Percentiles rank a stretch among this genome's conserved stretches.
Conservation (phyloP, 1,140 invertebrate genomes). For the Brachionus manjavacas region DNA sequence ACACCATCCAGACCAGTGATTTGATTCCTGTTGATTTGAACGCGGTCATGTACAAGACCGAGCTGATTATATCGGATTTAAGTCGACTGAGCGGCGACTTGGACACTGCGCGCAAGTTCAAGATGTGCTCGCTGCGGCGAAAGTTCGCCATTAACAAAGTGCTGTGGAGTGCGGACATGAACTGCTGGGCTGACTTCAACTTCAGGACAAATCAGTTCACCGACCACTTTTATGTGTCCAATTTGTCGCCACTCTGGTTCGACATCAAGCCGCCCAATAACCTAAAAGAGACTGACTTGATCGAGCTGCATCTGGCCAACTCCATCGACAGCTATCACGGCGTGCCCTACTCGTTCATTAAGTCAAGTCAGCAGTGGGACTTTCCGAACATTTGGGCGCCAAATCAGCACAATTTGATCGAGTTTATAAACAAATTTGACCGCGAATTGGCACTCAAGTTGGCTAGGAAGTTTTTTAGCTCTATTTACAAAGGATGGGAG, state of each 20-base stretch:
- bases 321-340: background rate
- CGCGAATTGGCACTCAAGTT: conserved; percentile 69
- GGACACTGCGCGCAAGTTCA: background rate
- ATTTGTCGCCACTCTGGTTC: conserved; percentile 78
- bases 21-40: conserved; percentile 81
- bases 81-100: conserved; percentile 62
- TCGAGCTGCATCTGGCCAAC: background rate
- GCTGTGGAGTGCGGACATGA: conserved; percentile 73
- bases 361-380: conserved; percentile 86
- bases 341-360: conserved; percentile 71
- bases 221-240: conserved; percentile 69
- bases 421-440: conserved; percentile 58
- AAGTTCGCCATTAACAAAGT: conserved; percentile 65
- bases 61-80: conserved; percentile 59
- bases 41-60: conserved; percentile 74
- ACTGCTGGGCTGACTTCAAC: conserved; percentile 82
- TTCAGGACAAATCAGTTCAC: conserved; percentile 63
- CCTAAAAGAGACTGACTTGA: background rate
- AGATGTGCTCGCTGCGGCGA: background rate
- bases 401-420: conserved; percentile 58
- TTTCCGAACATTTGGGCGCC: conserved; percentile 89
- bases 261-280: conserved; percentile 50
- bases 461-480: conserved; percentile 73
- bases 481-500: conserved; percentile 74
- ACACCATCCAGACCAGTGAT: conserved; percentile 61